Evolutionary conservation across 2,888 invertebrate genomes (phyloP).

Genomic region (Orchesella flavescens): DNA sequence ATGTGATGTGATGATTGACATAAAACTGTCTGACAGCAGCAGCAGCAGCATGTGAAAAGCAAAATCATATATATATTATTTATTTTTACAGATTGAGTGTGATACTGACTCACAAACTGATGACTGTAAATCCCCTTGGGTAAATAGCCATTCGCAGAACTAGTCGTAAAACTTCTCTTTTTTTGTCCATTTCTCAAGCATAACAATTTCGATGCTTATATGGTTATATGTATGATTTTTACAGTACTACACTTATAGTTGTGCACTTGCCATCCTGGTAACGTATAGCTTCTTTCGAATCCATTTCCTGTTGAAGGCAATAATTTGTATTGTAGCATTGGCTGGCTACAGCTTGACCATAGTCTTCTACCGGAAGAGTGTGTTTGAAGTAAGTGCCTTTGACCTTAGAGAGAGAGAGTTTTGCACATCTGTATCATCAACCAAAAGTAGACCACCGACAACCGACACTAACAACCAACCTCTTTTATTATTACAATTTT

Average conservation of each 20-base stretch:
- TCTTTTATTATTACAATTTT: neutral
- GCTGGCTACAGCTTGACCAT: conserved; percentile 81
- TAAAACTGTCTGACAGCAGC: neutral
- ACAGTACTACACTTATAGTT: conserved; percentile 86
- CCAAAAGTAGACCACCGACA: no score
- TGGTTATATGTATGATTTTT: conserved; percentile 25
- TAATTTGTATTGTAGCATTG: conserved; percentile 81
- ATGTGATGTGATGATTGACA: no score
- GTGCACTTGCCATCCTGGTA: conserved; percentile 78
- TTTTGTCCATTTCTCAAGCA: neutral
- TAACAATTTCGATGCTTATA: neutral
- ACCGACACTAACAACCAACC: no score
- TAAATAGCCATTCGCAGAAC: conserved; percentile 47
- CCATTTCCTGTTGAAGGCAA: conserved; percentile 86
- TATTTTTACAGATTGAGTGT: conserved; percentile 40
- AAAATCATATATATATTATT: neutral
- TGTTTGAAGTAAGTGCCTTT: conserved; percentile 76
- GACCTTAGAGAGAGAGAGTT: no score
- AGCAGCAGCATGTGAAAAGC: neutral
- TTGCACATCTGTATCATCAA: no score
- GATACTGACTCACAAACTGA: conserved; percentile 4
- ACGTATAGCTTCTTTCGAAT: conserved; percentile 89
- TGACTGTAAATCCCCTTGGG: conserved; percentile 72
- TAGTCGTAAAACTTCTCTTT: neutral
- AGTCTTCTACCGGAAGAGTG: conserved; percentile 78